Evolutionary conservation across 2,797 vertebrate genomes (phyloP).

Genomic region (Enteromius radiatus): DNA sequence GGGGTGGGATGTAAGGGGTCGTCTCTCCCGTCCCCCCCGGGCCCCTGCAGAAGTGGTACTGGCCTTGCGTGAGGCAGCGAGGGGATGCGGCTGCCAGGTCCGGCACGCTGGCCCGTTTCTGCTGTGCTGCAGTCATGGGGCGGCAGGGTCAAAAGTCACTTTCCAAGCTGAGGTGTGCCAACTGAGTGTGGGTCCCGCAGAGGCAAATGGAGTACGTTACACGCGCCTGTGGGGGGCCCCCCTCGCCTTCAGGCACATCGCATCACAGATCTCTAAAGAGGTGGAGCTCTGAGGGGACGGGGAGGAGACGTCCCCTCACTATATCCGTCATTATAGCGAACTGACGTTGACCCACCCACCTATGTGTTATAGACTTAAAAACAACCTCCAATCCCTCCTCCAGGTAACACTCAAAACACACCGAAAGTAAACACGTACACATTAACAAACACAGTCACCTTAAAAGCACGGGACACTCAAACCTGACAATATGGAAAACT

Average conservation of each 20-base stretch:
- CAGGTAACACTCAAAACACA: constrained; percentile 38
- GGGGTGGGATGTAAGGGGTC: constrained; percentile 85
- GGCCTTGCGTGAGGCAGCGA: constrained; percentile 84
- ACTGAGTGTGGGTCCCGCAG: constrained; percentile 80
- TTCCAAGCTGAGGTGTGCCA: constrained; percentile 91
- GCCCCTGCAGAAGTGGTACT: constrained; percentile 85
- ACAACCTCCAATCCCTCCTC: constrained; percentile 28
- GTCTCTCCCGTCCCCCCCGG: constrained; percentile 72
- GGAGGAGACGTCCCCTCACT: constrained; percentile 44
- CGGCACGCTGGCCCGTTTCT: constrained; percentile 86
- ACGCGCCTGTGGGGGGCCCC: constrained; percentile 86
- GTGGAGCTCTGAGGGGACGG: constrained; percentile 83
- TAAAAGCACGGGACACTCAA: constrained; percentile 35
- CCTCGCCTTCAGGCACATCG: constrained; percentile 86
- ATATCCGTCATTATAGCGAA: constrained; percentile 23
- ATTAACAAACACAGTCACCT: constrained; percentile 30
- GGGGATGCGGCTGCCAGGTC: constrained; percentile 83
- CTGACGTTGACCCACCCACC: constrained; percentile 50
- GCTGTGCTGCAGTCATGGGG: constrained; percentile 85
- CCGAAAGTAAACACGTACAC: constrained; percentile 46
- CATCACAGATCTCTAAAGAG: constrained; percentile 87
- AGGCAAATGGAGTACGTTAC: constrained; percentile 86
- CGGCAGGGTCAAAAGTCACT: constrained; percentile 82
- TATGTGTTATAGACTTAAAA: constrained; percentile 46
- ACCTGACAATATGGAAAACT: constrained; percentile 6